Percentiles rank a stretch among this genome's conserved stretches.
These are phyloP conservation scores for Palythoa caribaeorum DNA, from an alignment of 92 coral and sea anemone species.

Conservation along the genomic window DNA sequence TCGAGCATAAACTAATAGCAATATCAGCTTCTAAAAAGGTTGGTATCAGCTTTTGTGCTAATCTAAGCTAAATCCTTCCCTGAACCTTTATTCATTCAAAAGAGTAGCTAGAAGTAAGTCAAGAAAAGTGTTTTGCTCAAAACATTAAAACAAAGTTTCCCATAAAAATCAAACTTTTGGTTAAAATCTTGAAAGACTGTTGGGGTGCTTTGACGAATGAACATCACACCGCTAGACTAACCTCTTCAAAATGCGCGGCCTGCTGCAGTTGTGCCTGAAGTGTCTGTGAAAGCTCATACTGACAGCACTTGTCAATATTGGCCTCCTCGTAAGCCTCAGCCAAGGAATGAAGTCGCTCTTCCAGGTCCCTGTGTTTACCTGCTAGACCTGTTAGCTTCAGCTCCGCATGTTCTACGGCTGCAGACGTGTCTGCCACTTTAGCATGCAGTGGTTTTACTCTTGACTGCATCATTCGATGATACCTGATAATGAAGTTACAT, in stretches of 20 bases:
- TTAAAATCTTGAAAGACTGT: too few species aligned
- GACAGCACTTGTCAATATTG: constrained; percentile 96
- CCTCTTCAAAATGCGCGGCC: constrained; percentile 98
- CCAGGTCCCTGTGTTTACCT: constrained; percentile 85
- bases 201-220: not conserved
- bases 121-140: too few species aligned
- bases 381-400: constrained; percentile 83
- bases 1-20: too few species aligned
- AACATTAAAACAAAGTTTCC: too few species aligned
- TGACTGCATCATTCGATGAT: constrained; percentile 98
- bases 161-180: too few species aligned
- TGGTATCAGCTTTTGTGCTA: too few species aligned
- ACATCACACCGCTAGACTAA: constrained; percentile 9
- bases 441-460: constrained; percentile 94
- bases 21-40: too few species aligned
- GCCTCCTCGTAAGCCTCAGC: constrained; percentile 95
- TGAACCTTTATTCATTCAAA: too few species aligned
- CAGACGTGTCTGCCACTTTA: constrained; percentile 95
- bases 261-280: constrained; percentile 89
- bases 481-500: constrained; percentile 58
- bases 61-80: too few species aligned
- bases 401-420: constrained; percentile 87
- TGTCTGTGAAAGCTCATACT: constrained; percentile 87
- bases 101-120: too few species aligned
- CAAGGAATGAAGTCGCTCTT: constrained; percentile 87